phyloP scores from a whole-genome alignment of 1,140 invertebrate species.

The Drosophila miranda region DNA sequence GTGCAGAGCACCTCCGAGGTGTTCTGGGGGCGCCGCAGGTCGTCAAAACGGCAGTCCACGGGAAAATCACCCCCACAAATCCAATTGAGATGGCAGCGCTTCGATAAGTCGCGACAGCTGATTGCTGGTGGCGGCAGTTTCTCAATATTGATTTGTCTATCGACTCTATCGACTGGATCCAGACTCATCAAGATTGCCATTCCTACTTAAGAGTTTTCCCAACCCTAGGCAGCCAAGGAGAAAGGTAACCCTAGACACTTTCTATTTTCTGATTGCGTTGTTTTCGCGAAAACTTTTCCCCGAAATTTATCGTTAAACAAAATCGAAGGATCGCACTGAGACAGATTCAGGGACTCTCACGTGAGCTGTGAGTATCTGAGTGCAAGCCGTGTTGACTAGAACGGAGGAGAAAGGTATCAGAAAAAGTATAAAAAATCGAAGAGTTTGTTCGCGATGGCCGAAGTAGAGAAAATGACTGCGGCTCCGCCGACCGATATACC shows the following conservation, averaged over 20 bases:
- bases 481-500: conserved; percentile 66
- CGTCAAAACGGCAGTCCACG: too few relatives aligned
- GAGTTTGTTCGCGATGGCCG: conserved; percentile 62
- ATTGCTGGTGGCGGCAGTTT: too few relatives aligned
- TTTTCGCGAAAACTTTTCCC: conserved; percentile 61
- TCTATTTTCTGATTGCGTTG: conserved; percentile 79
- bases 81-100: too few relatives aligned
- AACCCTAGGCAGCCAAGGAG: conserved; percentile 18
- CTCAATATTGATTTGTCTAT: too few relatives aligned
- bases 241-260: conserved; percentile 57
- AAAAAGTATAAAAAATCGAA: conserved; percentile 56
- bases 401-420: conserved; percentile 19
- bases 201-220: neutral
- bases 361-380: conserved; percentile 22
- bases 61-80: too few relatives aligned
- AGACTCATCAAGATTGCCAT: too few relatives aligned
- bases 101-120: too few relatives aligned
- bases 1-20: too few relatives aligned
- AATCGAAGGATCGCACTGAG: conserved; percentile 1
- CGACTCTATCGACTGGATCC: too few relatives aligned
- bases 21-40: too few relatives aligned
- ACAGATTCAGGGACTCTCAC: conserved; percentile 5
- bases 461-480: conserved; percentile 70
- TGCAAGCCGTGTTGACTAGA: conserved; percentile 12
- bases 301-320: neutral